Base-by-base conservation (phyloP, 2,797 vertebrate genomes). In the Acridotheres tristis region DNA sequence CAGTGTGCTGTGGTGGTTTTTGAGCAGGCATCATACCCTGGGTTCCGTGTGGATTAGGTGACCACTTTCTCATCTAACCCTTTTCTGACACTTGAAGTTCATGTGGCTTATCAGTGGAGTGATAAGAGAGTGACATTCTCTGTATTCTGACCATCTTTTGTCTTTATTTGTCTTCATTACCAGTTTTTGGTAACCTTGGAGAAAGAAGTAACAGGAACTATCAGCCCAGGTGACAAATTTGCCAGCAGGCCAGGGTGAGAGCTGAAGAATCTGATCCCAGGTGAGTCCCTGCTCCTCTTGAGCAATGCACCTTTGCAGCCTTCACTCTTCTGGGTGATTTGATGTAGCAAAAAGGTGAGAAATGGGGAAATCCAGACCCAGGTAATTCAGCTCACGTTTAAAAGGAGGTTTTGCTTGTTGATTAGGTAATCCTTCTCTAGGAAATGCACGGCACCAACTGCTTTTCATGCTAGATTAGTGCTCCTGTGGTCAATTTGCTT, bases 401-500 rank as follows among this genome's bases (percentile, higher is more conserved):
- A 93, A 90, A 96, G 67, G 81, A 97, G 96, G 88, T 96, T 96
- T 95, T 97, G 96, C 95, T 97, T 97, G 95, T 96, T 95, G 96
- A 97, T 97, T 97, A 97, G 92, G 80, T 95, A 97, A 97, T 97
- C 96, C 95, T 96, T 97, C 95, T 96, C 90, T 80, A 97, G 97
- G 97, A 98, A 98, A 98, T 97, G 97, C 96, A 93, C 82, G 88
- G 97, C 96, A 98, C 97, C 98, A 98, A 98, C 98, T 98, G 98
- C 98, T 99, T 99, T 99, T 99, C 98, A 99, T 98, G 98, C 98
- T 98, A 99, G 98, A 99, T 99, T 99, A 99, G 98, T 98, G 98
- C 98, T 99, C 98, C 98, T 98, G 98, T 99, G 99, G 99, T 99
- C 99, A 99, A 99, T 99, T 99, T 99, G 98, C 99, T 99, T 99